Evolutionary conservation across 2,797 vertebrate genomes (phyloP).

Genomic region (Poecilia velifera): DNA sequence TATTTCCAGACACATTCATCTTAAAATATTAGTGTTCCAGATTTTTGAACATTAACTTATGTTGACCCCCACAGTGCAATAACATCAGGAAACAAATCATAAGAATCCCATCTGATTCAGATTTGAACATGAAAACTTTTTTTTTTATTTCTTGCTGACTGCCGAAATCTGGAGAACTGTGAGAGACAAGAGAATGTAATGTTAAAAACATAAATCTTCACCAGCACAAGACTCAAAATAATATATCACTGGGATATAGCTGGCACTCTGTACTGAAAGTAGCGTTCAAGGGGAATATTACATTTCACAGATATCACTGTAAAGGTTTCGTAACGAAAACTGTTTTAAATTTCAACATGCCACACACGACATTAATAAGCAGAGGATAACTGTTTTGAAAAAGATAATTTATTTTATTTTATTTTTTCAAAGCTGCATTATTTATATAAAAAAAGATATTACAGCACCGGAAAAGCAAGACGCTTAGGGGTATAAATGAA

Average conservation of each 20-base stretch:
- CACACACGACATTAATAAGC: background rate
- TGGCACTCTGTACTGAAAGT: background rate
- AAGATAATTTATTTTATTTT: constrained; percentile 22
- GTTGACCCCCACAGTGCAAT: background rate
- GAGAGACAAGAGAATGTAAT: constrained; percentile 8
- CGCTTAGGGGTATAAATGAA: constrained; percentile 35
- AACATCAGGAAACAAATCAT: constrained; percentile 8
- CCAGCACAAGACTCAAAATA: background rate
- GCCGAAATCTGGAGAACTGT: constrained; percentile 7
- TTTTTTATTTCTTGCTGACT: constrained; percentile 2
- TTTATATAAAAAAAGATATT: constrained; percentile 42
- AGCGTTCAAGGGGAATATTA: background rate
- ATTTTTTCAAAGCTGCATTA: constrained; percentile 41
- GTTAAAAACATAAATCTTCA: constrained; percentile 9
- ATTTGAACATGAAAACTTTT: constrained; percentile 6
- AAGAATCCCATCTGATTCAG: constrained; percentile 13
- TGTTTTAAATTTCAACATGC: background rate
- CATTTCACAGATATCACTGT: background rate
- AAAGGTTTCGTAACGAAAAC: background rate
- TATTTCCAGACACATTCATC: constrained; percentile 29
- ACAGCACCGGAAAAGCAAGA: constrained; percentile 55
- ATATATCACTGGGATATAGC: background rate
- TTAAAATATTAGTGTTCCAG: constrained; percentile 7
- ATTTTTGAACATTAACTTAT: constrained; percentile 18
- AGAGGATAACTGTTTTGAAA: constrained; percentile 29